These are phyloP conservation scores for Paradisaea rubra DNA, from an alignment of 2,113 vertebrate genomes.

Conservation along the genomic window DNA sequence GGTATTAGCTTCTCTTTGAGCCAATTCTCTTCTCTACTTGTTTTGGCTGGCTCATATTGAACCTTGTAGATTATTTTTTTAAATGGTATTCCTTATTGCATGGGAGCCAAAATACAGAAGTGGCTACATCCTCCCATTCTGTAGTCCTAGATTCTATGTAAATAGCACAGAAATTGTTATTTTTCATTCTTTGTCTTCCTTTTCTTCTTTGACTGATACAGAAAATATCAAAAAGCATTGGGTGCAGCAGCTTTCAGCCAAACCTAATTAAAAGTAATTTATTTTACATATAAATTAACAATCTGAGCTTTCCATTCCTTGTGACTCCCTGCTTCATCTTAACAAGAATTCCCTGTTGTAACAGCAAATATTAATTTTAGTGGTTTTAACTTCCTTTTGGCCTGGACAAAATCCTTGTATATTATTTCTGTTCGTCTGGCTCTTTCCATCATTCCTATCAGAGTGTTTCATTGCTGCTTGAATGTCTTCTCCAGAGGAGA, in stretches of 20 bases:
- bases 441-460: neutral
- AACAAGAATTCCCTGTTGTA: constrained; percentile 39
- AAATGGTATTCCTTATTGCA: neutral
- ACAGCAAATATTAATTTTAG: constrained; percentile 52
- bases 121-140: neutral
- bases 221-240: neutral
- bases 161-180: neutral
- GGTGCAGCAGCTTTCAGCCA: constrained; percentile 32
- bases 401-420: neutral
- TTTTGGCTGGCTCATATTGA: neutral
- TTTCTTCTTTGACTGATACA: constrained; percentile 1
- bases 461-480: neutral
- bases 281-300: constrained; percentile 58
- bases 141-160: neutral
- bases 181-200: neutral
- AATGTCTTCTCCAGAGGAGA: neutral
- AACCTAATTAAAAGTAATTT: constrained; percentile 52
- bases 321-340: constrained; percentile 47
- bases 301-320: constrained; percentile 34
- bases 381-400: neutral
- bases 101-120: neutral
- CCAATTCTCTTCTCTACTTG: neutral
- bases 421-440: neutral
- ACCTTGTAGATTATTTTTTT: neutral
- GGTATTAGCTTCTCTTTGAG: neutral